Evolutionary conservation across 2,113 vertebrate genomes (phyloP), one percentile per base, ranked within the genome.

Genomic region (Sphyrna mokarran): DNA sequence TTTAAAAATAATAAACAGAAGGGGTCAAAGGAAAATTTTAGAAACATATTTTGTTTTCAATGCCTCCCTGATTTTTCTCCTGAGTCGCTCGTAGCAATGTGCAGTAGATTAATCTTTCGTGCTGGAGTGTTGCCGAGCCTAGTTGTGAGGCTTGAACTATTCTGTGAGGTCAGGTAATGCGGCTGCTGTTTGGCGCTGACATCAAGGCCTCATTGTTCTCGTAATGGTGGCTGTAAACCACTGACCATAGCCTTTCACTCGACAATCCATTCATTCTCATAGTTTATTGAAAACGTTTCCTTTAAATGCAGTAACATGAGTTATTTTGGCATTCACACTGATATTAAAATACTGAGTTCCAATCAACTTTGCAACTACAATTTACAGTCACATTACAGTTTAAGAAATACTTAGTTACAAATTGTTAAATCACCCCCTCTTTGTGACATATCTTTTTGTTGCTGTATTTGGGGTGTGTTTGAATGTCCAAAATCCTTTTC

Each of bases 221-320:
- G 43, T 26, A 33, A 14, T 33, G 37, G 94, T 33, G 94, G 3
- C 26, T 95, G 94, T 54, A 95, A 95, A 95, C 69, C 68, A 72
- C 43, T 72, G 68, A 40, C 68, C 26, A 72, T 26, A 72, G 48
- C 68, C 94, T 22, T 14, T 48, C 26, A 66, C 68, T 54, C 29
- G 70, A 76, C 22, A 7, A 54, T 72, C 94, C 13, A 26, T 69
- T 76, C 69, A 48, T 72, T 76, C 94, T 48, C 14, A 76, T 29
- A 48, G 68, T 8, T 43, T n/a, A 69, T 48, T 94, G 63, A 94
- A 94, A 94, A 94, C 11, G 91, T 43, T 94, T 94, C 63, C 90
- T 68, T 94, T 94, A 68, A 68, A 68, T 68, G 63, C 63, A 66
- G 43, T 29, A 72, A 43, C 23, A 43, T 33, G 40, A 54, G 22